Base-by-base conservation (phyloP, 2,797 vertebrate species). In the Rhabdomys pumilio region DNA sequence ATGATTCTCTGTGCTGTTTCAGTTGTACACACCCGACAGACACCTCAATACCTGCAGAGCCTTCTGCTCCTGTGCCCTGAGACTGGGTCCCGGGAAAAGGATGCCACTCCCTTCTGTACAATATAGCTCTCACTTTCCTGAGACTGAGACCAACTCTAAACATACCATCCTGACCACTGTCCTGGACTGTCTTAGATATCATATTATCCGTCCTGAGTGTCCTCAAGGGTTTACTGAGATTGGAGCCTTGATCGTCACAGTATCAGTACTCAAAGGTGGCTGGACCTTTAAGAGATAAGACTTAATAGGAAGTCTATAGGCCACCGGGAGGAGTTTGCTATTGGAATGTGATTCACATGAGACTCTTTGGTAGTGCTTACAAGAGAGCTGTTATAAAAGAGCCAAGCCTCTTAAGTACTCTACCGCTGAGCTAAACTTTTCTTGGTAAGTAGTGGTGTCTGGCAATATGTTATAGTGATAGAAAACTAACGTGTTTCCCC, bases 1-100 rank as follows among this genome's bases (percentile, higher is more conserved):
- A 10, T 14, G 4, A 1, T 1, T 24, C 6, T 38, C n/a, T 19
- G 31, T 1, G 7, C 63, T 26, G 8, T 10, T 20, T 65, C 41
- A n/a, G 84, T 4, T n/a, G 34, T n/a, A 8, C 34, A 10, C 4
- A 8, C 34, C 7, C 44, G 41, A 41, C 0, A 0, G 63, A 44
- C 0, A 59, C 38, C 80, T 88, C 22, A 3, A 17, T 6, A 9
- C 53, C 44, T 86, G 10, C 24, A 72, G 50, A 59, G n/a, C 24
- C 94, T 63, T n/a, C 84, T 61, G 53, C 14, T 57, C 44, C 80
- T 31, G 53, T 38, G n/a, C 38, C 55, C 50, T 19, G 41, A 3
- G 31, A 31, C 47, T 2, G 38, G 61, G 17, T 34, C 50, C 41
- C 8, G 12, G 26, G 31, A 63, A 15, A 24, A 24, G 24, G n/a